Conservation (phyloP, 23 tunicate genomes). For the Styela plicata region DNA sequence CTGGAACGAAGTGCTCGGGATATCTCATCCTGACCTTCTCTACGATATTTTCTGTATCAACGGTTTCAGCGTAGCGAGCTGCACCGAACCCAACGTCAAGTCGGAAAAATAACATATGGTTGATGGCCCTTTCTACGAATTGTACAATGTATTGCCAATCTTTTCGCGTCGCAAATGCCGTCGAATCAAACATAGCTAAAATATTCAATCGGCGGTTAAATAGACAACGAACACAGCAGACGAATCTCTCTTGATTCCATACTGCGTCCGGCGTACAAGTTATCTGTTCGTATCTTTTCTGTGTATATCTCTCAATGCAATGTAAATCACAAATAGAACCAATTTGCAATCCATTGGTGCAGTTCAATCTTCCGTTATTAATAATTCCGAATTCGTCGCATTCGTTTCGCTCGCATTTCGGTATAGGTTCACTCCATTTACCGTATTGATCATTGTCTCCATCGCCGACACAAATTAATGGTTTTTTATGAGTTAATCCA, state of each 20-base stretch:
- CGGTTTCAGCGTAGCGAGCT: slow-evolving; percentile 9
- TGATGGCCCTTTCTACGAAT: not conserved
- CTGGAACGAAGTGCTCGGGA: not conserved
- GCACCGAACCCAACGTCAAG: slow-evolving; percentile 14
- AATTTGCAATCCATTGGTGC: slow-evolving; percentile 21
- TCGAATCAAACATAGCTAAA: not conserved
- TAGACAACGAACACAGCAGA: slow-evolving; percentile 27
- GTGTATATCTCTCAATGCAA: slow-evolving; percentile 8
- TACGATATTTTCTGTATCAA: not conserved
- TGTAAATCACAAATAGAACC: slow-evolving; percentile 18
- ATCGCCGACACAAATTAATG: not conserved
- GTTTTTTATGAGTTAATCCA: not conserved
- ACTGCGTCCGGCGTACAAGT: slow-evolving; percentile 14
- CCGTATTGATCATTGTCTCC: slow-evolving; percentile 28
- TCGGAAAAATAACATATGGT: not conserved
- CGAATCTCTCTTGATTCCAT: not conserved
- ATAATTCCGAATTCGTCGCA: slow-evolving; percentile 23
- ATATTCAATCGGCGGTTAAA: slow-evolving; percentile 15
- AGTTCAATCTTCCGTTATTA: slow-evolving; percentile 18
- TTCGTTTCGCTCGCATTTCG: slow-evolving; percentile 24
- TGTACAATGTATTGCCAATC: slow-evolving; percentile 21
- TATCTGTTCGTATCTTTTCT: slow-evolving; percentile 17
- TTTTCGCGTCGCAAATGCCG: not conserved
- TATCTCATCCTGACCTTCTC: not conserved
- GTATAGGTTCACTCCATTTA: slow-evolving; percentile 21